Evolutionary conservation across 1,140 invertebrate species (phyloP).

Genomic region (silkworm (Bombyx mori)): DNA sequence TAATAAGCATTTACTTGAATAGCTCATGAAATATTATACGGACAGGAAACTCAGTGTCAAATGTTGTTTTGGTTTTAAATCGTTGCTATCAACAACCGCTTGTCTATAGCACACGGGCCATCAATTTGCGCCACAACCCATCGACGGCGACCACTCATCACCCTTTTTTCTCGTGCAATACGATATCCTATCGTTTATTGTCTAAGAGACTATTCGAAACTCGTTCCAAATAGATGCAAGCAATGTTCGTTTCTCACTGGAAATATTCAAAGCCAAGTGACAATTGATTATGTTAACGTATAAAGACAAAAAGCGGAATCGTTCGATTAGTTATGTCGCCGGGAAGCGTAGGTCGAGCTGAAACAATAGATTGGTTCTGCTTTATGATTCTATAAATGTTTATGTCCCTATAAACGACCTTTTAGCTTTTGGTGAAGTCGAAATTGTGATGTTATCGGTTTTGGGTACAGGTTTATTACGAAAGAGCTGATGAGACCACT

Average conservation of each 20-base stretch:
- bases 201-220: slow-evolving; percentile 47
- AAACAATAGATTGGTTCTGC: slow-evolving; percentile 64
- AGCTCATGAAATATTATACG: slow-evolving; percentile 39
- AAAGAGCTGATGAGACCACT: slow-evolving; percentile 34
- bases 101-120: slow-evolving; percentile 32
- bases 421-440: slow-evolving; percentile 51
- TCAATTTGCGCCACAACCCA: slow-evolving; percentile 48
- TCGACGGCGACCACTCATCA: slow-evolving; percentile 55
- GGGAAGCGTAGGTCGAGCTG: slow-evolving; percentile 45
- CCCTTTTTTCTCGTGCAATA: slow-evolving; percentile 63
- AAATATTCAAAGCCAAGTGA: slow-evolving; percentile 56
- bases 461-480: slow-evolving; percentile 53
- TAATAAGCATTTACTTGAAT: slow-evolving; percentile 46
- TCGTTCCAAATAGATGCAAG: slow-evolving; percentile 52
- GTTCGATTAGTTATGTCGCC: slow-evolving; percentile 60
- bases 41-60: slow-evolving; percentile 25
- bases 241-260: slow-evolving; percentile 40
- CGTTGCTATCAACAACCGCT: slow-evolving; percentile 33
- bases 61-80: slow-evolving; percentile 41
- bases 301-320: slow-evolving; percentile 63
- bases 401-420: slow-evolving; percentile 64
- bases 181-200: slow-evolving; percentile 61
- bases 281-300: slow-evolving; percentile 60
- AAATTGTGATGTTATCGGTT: slow-evolving; percentile 59
- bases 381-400: slow-evolving; percentile 70